These are phyloP conservation scores for Vollenhovia emeryi DNA, from an alignment of 1,140 invertebrate species.

Conservation along the genomic window DNA sequence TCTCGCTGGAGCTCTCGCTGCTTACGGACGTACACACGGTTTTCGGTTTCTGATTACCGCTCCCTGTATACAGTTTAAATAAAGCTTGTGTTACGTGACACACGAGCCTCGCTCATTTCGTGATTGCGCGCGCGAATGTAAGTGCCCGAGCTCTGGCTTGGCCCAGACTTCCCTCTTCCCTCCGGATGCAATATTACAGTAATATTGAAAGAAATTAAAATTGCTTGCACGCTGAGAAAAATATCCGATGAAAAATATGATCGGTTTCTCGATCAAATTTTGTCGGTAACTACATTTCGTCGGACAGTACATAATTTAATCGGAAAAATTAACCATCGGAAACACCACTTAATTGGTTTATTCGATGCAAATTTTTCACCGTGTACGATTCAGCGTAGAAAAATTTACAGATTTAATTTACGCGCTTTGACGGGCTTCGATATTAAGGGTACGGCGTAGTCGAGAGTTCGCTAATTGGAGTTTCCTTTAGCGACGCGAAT, in stretches of 20 bases:
- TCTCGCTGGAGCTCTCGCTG: background rate
- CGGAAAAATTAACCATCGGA: too few relatives aligned
- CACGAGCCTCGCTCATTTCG: background rate
- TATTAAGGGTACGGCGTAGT: background rate
- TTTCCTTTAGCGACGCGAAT: constrained; percentile 1
- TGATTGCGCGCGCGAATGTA: background rate
- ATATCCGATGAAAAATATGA: too few relatives aligned
- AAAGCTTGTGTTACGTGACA: background rate
- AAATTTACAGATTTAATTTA: background rate
- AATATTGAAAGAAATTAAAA: background rate
- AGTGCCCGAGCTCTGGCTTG: background rate
- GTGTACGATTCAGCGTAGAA: too few relatives aligned
- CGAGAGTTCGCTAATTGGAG: constrained; percentile 38
- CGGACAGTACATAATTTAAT: too few relatives aligned
- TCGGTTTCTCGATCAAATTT: too few relatives aligned
- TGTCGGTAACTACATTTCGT: too few relatives aligned
- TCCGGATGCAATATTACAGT: background rate
- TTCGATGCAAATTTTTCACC: too few relatives aligned
- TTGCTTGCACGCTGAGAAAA: too few relatives aligned
- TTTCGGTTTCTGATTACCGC: constrained; percentile 12
- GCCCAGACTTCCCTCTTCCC: background rate
- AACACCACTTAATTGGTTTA: too few relatives aligned
- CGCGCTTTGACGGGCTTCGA: background rate
- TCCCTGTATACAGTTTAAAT: background rate
- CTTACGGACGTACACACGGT: background rate